Evolutionary conservation across 2,113 vertebrate species (phyloP), one percentile per base, ranked within the genome.

Genomic region (Pachyramphus minor): DNA sequence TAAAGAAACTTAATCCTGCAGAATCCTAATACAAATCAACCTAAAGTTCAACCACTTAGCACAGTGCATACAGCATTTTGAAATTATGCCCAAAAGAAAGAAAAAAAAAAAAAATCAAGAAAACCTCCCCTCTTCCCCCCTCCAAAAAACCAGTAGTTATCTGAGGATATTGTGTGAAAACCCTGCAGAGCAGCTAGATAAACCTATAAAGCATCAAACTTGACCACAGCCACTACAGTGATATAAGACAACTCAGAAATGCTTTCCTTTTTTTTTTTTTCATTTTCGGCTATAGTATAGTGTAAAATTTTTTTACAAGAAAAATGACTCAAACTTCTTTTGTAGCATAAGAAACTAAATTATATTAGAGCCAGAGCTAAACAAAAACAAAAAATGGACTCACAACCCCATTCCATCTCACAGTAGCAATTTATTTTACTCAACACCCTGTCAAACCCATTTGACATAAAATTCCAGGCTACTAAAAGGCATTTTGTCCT

Each of bases 371-470:
- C 14, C 93, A 97, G 62, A 95, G 79, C 41, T 87, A 84, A 96
- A 96, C 56, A 63, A 91, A 23, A 97, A 91, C 19, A 71, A 56
- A 60, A 81, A 89, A 27, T 3, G 21, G 31, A 85, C 31, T 25
- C 20, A 49, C 53, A 63, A 52, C 28, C 28, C 94, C 76, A 55
- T 64, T 96, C 91, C 81, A 81, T 88, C 58, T 95, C 89, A 77
- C 33, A 87, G 88, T 87, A 89, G 77, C 71, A 93, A 95, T 95
- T 95, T 97, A 90, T 74, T 94, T 96, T 86, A 72, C 91, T 94
- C 72, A 93, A 86, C 83, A 94, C 28, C 14, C 35, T 95, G 72
- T 44, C 72, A 96, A 96, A 90, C 15, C 35, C 66, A 90, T 96
- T 94, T 96, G 94, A 94, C 74, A 42, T 59, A 86, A 96, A 97